Conservation (phyloP, 2,797 vertebrate species). For the Percopsis omiscomaycus region DNA sequence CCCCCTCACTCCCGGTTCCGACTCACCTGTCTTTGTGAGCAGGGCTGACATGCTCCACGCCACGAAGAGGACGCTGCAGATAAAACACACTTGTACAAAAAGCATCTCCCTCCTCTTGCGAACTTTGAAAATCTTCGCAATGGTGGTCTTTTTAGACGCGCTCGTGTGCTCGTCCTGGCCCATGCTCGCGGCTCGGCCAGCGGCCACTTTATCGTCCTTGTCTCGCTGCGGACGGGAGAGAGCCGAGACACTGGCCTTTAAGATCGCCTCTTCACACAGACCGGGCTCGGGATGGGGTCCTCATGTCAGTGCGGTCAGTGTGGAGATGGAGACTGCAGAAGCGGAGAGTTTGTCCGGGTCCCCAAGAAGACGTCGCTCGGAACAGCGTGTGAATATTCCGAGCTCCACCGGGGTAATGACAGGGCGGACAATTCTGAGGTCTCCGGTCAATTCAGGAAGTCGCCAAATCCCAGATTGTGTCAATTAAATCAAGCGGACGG, state of each 20-base stretch:
- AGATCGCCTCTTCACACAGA: constrained; percentile 50
- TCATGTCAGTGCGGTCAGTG: constrained; percentile 63
- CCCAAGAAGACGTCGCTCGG: constrained; percentile 5
- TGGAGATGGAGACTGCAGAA: constrained; percentile 47
- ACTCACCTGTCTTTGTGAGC: constrained; percentile 81
- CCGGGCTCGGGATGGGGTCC: constrained; percentile 50
- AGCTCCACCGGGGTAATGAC: constrained; percentile 49
- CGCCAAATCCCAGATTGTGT: constrained; percentile 29
- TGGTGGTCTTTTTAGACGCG: constrained; percentile 75
- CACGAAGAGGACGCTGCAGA: constrained; percentile 80
- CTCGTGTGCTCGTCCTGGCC: constrained; percentile 58
- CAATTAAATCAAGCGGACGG: constrained; percentile 23
- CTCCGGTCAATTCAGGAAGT: constrained; percentile 49
- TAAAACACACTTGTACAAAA: constrained; percentile 78
- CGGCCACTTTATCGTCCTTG: constrained; percentile 59
- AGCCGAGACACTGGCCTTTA: constrained; percentile 41
- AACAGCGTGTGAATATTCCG: constrained; percentile 22
- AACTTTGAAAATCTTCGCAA: constrained; percentile 80
- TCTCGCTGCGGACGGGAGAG: constrained; percentile 41
- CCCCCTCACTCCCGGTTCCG: neutral
- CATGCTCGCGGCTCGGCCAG: constrained; percentile 57
- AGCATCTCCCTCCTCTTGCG: constrained; percentile 84
- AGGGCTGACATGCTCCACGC: constrained; percentile 80
- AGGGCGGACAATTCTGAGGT: constrained; percentile 58
- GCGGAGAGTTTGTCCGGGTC: constrained; percentile 26